A percentile compares a stretch with the other conserved stretches of the same genome.
Conservation (phyloP, 2,113 vertebrate species). For the Corydoras maculifer region DNA sequence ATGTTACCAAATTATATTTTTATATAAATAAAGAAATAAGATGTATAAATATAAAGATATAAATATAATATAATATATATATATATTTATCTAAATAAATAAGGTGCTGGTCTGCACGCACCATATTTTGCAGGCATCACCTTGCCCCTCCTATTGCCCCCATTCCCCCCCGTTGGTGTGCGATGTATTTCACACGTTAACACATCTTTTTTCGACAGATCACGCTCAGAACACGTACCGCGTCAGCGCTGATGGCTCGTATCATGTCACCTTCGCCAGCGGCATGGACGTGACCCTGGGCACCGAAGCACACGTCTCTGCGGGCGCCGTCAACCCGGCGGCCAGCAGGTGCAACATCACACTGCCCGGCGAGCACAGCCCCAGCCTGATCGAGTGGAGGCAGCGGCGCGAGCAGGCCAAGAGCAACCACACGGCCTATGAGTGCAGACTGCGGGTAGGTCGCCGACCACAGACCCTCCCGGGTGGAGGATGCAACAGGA, state of each 20-base stretch:
- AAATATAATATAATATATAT: no score
- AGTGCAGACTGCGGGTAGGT: slow-evolving; percentile 84
- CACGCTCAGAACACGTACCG: slow-evolving; percentile 88
- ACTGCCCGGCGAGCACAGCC: slow-evolving; percentile 84
- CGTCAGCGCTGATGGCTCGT: slow-evolving; percentile 83
- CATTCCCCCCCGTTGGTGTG: background rate
- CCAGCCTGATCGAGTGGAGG: slow-evolving; percentile 90
- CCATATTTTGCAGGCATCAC: no score
- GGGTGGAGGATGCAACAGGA: background rate
- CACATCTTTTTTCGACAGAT: slow-evolving; percentile 59
- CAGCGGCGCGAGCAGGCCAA: slow-evolving; percentile 88
- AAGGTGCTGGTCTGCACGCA: no score
- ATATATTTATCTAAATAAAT: no score
- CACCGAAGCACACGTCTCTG: slow-evolving; percentile 82
- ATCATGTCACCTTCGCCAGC: slow-evolving; percentile 83
- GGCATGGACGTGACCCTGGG: slow-evolving; percentile 89
- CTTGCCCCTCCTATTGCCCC: no score
- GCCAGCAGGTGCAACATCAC: slow-evolving; percentile 91
- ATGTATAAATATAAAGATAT: no score
- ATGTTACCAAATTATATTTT: no score
- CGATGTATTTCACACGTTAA: slow-evolving; percentile 13
- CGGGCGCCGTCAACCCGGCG: slow-evolving; percentile 77
- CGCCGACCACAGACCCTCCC: background rate
- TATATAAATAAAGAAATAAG: no score
- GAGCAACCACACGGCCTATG: slow-evolving; percentile 85